Conservation (phyloP, 2,797 vertebrate genomes). For the Parauchenoglanis punctatus region DNA sequence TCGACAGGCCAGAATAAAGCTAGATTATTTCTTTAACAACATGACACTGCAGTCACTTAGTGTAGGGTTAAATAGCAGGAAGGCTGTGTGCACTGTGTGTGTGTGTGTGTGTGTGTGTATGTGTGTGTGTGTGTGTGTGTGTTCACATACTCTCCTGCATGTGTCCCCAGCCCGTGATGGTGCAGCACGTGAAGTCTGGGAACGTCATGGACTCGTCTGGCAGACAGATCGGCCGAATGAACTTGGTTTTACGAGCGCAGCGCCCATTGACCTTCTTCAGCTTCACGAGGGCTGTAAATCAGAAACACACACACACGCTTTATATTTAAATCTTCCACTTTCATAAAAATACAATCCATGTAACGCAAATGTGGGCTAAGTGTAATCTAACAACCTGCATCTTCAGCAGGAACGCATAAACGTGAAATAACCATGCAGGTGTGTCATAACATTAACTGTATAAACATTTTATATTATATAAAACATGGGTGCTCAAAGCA, state of each 20-base stretch:
- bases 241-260: conserved; percentile 83
- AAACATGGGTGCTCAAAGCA: no score
- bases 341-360: background rate
- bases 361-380: background rate
- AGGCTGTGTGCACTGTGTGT: background rate
- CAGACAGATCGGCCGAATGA: conserved; percentile 90
- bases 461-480: background rate
- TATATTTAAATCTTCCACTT: background rate
- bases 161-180: conserved; percentile 92
- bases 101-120: conserved; percentile 14
- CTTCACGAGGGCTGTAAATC: conserved; percentile 83
- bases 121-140: conserved; percentile 22
- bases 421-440: background rate
- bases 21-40: background rate
- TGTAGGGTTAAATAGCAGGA: background rate
- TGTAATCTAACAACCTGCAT: background rate
- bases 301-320: background rate
- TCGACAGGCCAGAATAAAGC: background rate
- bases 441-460: background rate
- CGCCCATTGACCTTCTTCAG: conserved; percentile 85
- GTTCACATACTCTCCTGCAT: conserved; percentile 82
- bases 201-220: conserved; percentile 78
- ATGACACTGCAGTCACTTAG: background rate
- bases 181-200: conserved; percentile 79
- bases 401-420: background rate